phyloP scores from a whole-genome alignment of 2,113 vertebrate species.

The Phaethon lepturus region DNA sequence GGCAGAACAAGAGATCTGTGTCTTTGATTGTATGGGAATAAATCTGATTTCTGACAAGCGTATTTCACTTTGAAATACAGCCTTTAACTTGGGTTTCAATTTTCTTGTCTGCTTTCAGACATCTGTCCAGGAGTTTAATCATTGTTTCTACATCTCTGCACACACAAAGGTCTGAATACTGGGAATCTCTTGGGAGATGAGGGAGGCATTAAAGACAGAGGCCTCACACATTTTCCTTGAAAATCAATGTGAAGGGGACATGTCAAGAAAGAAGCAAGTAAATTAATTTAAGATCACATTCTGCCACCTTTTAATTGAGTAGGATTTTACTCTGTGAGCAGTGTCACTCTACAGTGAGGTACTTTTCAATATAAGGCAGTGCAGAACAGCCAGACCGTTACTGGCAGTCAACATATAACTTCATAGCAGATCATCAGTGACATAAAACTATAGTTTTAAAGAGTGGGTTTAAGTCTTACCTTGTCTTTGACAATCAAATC shows the following conservation, averaged over 20 bases:
- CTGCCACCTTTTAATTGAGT: background rate
- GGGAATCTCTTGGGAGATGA: background rate
- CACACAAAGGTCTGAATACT: background rate
- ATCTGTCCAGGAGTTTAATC: background rate
- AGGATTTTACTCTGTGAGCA: background rate
- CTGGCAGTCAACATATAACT: background rate
- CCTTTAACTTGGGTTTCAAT: background rate
- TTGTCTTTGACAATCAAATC: background rate
- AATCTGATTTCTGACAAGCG: background rate
- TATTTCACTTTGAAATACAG: background rate
- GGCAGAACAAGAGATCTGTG: background rate
- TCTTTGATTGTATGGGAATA: background rate
- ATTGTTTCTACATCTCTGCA: background rate
- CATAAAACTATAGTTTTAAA: background rate
- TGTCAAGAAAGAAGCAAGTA: background rate
- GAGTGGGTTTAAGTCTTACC: background rate
- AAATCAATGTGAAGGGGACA: background rate
- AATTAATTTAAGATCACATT: background rate
- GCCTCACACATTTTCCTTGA: background rate
- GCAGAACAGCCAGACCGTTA: background rate
- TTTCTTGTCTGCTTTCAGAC: conserved; percentile 2
- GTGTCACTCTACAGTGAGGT: background rate
- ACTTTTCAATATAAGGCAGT: background rate
- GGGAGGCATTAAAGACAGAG: background rate
- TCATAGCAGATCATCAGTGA: background rate